Base-by-base conservation (phyloP, 2,888 invertebrate species). In the Nymphalis c-album region DNA sequence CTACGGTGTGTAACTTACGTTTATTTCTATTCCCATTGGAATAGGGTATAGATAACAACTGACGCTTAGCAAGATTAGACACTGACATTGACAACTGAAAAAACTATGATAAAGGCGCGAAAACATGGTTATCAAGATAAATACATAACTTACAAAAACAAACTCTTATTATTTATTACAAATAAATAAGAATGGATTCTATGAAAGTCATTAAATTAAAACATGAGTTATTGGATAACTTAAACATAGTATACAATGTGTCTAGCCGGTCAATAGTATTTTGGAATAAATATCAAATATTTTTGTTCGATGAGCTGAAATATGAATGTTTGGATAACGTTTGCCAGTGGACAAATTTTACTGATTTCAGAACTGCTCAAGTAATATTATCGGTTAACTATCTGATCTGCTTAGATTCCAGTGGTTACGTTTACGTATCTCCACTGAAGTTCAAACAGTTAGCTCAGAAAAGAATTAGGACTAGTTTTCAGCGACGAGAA, bases 261-360 rank as follows among this genome's bases (percentile, higher is more conserved):
- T 72, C 76, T 1, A 84, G 76, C 67, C 75, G 76, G 5, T 77
- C 76, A 65, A 65, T 82, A 26, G 68, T 84, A 61, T 71, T 89
- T 35, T 92, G 90, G 91, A 91, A 90, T 77, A 87, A 83, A 73
- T 87, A 84, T 76, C 89, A 91, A 82, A 82, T 92, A 76, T 86
- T 87, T 58, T 63, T 89, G 7, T 88, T 87, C 68, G 82, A 86
- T 68, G 77, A 83, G 47, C 64, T 77, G 0, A 77, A 84, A 60
- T 82, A 89, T 20, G 76, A 82, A 17, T 73, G 63, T 61, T 63
- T 73, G 8, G 73, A 77, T 17, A 80, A 81, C 72, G 71, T 74
- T 63, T 75, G 87, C 31, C 69, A 67, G 22, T 59, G 40, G 61
- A 58, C 48, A 16, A 26, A 59, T 45, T 26, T 75, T 13, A 85